Conservation (phyloP, 2,888 invertebrate species). For the Himalopsyche kuldschensis region DNA sequence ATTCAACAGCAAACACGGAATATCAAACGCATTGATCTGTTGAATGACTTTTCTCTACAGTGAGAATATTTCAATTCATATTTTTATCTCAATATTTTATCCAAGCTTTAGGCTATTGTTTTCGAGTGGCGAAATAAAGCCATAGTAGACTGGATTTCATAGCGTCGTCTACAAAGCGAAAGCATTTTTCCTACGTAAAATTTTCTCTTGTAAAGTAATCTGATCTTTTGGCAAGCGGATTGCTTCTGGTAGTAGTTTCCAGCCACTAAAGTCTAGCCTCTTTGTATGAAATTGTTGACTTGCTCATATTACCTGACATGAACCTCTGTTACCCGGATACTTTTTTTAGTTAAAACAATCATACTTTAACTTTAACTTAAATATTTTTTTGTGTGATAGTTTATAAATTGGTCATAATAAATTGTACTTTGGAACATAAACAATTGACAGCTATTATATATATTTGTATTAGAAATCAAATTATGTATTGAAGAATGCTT, state of each 20-base stretch:
- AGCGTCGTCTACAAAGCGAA: background rate
- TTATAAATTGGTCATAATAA: too few relatives aligned
- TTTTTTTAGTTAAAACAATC: background rate
- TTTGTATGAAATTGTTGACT: background rate
- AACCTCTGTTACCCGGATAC: background rate
- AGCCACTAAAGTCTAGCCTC: background rate
- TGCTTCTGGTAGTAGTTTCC: background rate
- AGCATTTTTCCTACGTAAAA: background rate
- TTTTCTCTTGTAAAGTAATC: background rate
- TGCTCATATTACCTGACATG: background rate
- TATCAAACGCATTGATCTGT: background rate
- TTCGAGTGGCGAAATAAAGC: background rate
- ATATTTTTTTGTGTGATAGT: too few relatives aligned
- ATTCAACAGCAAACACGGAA: too few relatives aligned
- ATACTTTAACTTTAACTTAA: background rate
- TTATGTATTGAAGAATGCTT: too few relatives aligned
- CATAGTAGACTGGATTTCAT: conserved; percentile 9
- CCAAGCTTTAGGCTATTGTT: background rate
- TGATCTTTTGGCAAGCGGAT: conserved; percentile 20
- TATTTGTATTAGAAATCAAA: too few relatives aligned
- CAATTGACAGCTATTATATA: too few relatives aligned
- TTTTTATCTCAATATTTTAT: background rate
- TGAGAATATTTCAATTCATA: background rate
- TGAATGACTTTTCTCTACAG: background rate
- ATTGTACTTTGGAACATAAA: too few relatives aligned